phyloP scores from a whole-genome alignment of 30 jellyfish, hydroid and myxozoan species.

The Chrysaora quinquecirrha region DNA sequence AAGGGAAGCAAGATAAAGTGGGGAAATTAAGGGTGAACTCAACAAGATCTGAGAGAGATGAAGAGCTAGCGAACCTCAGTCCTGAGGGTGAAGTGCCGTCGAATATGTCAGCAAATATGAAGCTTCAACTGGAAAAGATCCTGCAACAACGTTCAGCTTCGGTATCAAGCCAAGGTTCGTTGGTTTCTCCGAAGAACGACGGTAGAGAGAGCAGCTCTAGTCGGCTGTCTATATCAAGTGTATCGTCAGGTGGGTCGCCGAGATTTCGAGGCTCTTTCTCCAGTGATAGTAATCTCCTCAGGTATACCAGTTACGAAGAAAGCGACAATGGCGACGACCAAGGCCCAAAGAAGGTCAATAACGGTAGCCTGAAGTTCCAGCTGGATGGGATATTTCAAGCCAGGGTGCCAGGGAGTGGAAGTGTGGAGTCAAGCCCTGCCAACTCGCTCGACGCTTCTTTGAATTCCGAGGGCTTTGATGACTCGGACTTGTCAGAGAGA shows the following conservation, averaged over 20 bases:
- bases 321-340: slow-evolving; percentile 6
- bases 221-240: slow-evolving; percentile 46
- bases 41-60: slow-evolving; percentile 50
- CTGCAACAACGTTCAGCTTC: slow-evolving; percentile 63
- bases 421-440: slow-evolving; percentile 40
- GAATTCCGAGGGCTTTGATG: slow-evolving; percentile 17
- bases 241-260: slow-evolving; percentile 36
- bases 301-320: slow-evolving; percentile 6
- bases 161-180: slow-evolving; percentile 48
- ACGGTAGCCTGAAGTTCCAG: slow-evolving; percentile 50
- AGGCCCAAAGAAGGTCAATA: slow-evolving; percentile 17
- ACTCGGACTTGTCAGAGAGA: background rate
- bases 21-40: slow-evolving; percentile 49
- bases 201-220: slow-evolving; percentile 25
- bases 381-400: slow-evolving; percentile 51
- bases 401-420: slow-evolving; percentile 20
- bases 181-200: slow-evolving; percentile 31
- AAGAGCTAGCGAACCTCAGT: slow-evolving; percentile 35
- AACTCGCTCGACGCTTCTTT: slow-evolving; percentile 40
- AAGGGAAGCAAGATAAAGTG: slow-evolving; percentile 11
- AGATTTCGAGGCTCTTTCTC: background rate
- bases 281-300: background rate
- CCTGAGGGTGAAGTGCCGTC: slow-evolving; percentile 69
- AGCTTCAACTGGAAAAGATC: slow-evolving; percentile 51
- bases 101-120: slow-evolving; percentile 50